These are phyloP conservation scores for Phodopus roborovskii DNA, from an alignment of 2,113 vertebrate species.

Conservation along the genomic window DNA sequence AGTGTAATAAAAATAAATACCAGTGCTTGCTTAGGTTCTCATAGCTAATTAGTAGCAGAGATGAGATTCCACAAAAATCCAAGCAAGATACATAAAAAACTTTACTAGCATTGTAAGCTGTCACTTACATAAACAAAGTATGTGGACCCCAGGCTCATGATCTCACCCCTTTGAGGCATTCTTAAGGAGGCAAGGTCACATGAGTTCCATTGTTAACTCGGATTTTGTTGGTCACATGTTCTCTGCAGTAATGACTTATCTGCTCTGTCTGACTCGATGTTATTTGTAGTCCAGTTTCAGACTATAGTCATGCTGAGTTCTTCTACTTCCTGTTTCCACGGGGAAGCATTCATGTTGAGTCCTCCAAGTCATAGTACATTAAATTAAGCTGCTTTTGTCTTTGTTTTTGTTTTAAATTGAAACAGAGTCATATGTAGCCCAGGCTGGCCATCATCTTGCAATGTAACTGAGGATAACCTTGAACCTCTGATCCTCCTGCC, in stretches of 20 bases:
- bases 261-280: not conserved
- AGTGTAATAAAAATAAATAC: not conserved
- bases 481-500: not conserved
- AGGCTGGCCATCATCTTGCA: not conserved
- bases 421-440: not conserved
- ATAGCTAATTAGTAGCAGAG: constrained; percentile 22
- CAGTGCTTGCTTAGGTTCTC: not conserved
- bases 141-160: not conserved
- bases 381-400: constrained; percentile 15
- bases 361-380: not conserved
- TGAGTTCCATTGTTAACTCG: not conserved
- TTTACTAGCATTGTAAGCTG: not conserved
- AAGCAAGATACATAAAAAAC: constrained; percentile 34
- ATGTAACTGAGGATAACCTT: not conserved
- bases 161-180: not conserved
- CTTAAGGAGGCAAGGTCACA: not conserved
- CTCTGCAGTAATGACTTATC: not conserved
- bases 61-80: not conserved
- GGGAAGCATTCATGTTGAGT: not conserved
- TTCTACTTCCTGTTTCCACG: not conserved
- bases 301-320: not conserved
- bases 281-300: not conserved
- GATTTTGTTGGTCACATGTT: not conserved
- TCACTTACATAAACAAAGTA: not conserved
- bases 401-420: not conserved